Evolutionary conservation across 1,140 invertebrate genomes (phyloP), one percentile per base, ranked within the genome.

Genomic region (Aporrectodea caliginosa): DNA sequence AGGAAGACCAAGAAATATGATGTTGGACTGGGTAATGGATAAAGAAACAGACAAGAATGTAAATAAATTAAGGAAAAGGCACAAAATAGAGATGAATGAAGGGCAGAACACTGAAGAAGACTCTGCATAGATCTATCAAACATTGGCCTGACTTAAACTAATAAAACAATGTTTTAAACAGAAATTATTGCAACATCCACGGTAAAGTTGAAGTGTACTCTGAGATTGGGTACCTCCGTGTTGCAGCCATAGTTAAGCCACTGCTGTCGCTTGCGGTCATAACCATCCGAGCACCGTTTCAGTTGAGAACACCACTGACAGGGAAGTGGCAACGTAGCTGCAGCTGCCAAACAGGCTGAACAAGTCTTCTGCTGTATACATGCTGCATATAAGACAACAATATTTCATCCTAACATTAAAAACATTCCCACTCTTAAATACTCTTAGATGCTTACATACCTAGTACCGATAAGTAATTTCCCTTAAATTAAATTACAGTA

Each of bases 281-380:
- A 92, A n/a, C 95, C 96, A 83, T 92, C 94, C 16, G 94, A 97
- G 85, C 96, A 98, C 77, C 93, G 91, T 34, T 92, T 91, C 16
- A 93, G 86, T 1, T 88, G 88, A 0, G 93, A 90, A 87, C 97
- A 99, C 97, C 97, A 99, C 16, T 95, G 98, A 81, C 89, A 90
- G 43, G 88, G 85, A 82, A 90, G 88, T 2, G 84, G 84, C 2
- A 88, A 82, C n/a, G 70, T 80, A 78, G 86, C 79, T 27, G 75
- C 33, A 35, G 75, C 75, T 6, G 84, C 81, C 0, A 89, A 80
- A 83, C 91, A 92, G 0, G 83, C 81, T 12, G 85, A 85, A 85
- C 97, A 99, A 79, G 93, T 92, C 73, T 91, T 92, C 84, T 93
- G 43, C 43, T 58, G 43, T 12, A 58, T 58, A 58, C 43, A 58